Percentiles rank a stretch among this genome's conserved stretches.
These are phyloP conservation scores for Aplysina aerophoba DNA, from an alignment of 37 sponge, comb jelly and placozoan genomes.

Conservation along the genomic window DNA sequence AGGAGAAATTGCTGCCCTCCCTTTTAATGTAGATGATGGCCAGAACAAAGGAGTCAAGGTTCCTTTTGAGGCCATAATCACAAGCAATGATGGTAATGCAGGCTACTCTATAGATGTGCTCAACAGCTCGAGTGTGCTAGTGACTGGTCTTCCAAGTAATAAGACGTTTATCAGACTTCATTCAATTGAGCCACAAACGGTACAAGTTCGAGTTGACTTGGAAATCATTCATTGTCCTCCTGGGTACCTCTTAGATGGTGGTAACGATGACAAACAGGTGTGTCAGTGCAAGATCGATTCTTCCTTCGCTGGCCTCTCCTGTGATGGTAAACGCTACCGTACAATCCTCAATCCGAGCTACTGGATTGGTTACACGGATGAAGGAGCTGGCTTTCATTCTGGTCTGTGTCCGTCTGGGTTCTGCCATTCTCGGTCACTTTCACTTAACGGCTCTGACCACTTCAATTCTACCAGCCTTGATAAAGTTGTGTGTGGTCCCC, in stretches of 20 bases:
- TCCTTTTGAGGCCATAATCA: neutral
- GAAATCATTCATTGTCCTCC: slow-evolving; percentile 8
- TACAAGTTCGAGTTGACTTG: neutral
- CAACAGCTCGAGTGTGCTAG: neutral
- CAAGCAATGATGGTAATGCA: no score
- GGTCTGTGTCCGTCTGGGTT: neutral
- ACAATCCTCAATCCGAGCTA: neutral
- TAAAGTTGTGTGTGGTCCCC: neutral
- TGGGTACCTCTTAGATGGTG: neutral
- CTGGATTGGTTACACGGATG: slow-evolving; percentile 11
- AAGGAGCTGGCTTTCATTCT: neutral
- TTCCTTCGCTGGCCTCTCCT: neutral
- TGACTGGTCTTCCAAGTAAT: slow-evolving; percentile 4
- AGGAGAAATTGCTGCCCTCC: slow-evolving; percentile 33
- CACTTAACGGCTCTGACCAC: neutral
- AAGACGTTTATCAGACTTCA: neutral
- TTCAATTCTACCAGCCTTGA: neutral
- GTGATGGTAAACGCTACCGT: neutral
- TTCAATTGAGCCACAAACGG: neutral
- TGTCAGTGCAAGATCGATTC: no score
- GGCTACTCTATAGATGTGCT: neutral
- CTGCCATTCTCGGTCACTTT: neutral
- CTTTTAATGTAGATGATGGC: slow-evolving; percentile 38
- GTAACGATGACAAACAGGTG: no score
- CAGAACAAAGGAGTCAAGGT: neutral